phyloP scores from a whole-genome alignment of 2,797 vertebrate species.

The Labeo calbasu region DNA sequence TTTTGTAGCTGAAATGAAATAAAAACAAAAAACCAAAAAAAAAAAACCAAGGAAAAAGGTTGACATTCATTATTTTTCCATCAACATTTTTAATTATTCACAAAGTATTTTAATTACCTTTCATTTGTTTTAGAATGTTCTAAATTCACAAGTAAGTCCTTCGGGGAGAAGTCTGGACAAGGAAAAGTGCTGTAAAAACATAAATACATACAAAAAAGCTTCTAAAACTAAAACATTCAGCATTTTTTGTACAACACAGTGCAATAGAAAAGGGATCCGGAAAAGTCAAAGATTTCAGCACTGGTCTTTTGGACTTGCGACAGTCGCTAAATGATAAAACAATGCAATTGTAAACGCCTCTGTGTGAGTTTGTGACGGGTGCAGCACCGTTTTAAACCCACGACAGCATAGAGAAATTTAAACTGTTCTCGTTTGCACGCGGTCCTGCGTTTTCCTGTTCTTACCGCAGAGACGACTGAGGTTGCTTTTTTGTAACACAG shows the following conservation, averaged over 20 bases:
- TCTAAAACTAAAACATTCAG: conserved; percentile 80
- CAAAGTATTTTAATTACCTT: conserved; percentile 67
- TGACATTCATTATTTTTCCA: conserved; percentile 77
- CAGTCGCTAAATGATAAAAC: conserved; percentile 55
- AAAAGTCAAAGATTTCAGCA: conserved; percentile 62
- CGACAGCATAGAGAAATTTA: conserved; percentile 53
- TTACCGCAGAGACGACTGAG: conserved; percentile 43
- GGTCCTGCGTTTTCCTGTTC: conserved; percentile 49
- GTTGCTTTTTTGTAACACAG: conserved; percentile 59
- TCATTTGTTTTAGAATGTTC: conserved; percentile 56
- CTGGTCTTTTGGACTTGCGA: conserved; percentile 59
- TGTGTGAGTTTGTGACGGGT: conserved; percentile 51
- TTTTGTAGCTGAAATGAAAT: conserved; percentile 61
- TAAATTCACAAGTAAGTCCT: conserved; percentile 73
- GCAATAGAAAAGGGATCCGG: conserved; percentile 68
- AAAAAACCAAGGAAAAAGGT: conserved; percentile 49
- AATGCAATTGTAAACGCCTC: conserved; percentile 67
- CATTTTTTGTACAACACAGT: conserved; percentile 79
- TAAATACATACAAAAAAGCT: conserved; percentile 80
- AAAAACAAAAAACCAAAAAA: conserved; percentile 58
- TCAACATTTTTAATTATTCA: conserved; percentile 72
- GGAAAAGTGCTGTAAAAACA: conserved; percentile 81
- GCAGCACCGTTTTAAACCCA: conserved; percentile 63
- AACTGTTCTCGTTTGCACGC: conserved; percentile 30
- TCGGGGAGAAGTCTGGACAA: conserved; percentile 67